Percentiles rank a stretch among this genome's conserved stretches.
phyloP scores from a whole-genome alignment of 2,888 invertebrate genomes.

The Bibio marci region DNA sequence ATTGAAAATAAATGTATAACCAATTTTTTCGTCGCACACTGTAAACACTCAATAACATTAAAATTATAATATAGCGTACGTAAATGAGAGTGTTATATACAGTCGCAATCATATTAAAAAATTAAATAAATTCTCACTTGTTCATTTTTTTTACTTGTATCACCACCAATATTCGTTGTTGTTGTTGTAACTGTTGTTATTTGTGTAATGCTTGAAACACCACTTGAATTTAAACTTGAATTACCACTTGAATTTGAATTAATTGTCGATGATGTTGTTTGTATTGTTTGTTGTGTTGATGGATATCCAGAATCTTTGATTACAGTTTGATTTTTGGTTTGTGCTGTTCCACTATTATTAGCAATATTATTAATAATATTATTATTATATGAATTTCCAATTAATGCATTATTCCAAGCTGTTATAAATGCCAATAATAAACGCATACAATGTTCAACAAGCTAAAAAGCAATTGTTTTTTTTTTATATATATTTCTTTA shows the following conservation, averaged over 20 bases:
- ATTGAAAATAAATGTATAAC: too few relatives aligned
- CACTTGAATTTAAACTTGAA: constrained; percentile 29
- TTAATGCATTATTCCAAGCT: constrained; percentile 71
- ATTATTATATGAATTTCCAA: constrained; percentile 30
- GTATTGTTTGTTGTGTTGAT: constrained; percentile 2
- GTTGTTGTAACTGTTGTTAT: constrained; percentile 24
- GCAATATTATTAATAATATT: constrained; percentile 15
- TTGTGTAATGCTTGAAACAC: constrained; percentile 28
- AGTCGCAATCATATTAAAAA: too few relatives aligned
- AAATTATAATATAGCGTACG: too few relatives aligned
- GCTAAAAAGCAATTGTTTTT: constrained; percentile 5
- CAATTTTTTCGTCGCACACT: too few relatives aligned
- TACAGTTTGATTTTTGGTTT: constrained; percentile 9
- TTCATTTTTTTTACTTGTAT: constrained; percentile 25
- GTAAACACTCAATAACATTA: too few relatives aligned
- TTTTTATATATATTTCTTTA: neutral
- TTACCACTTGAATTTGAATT: constrained; percentile 29
- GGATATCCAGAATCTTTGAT: constrained; percentile 5
- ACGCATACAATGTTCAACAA: constrained; percentile 84
- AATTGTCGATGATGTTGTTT: constrained; percentile 10
- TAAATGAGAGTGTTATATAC: too few relatives aligned
- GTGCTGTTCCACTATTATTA: constrained; percentile 14
- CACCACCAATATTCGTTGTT: constrained; percentile 3
- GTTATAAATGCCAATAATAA: constrained; percentile 83
- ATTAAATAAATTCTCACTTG: constrained; percentile 9